Base-by-base conservation (phyloP, 1,140 invertebrate genomes). In the Tribolium madens region DNA sequence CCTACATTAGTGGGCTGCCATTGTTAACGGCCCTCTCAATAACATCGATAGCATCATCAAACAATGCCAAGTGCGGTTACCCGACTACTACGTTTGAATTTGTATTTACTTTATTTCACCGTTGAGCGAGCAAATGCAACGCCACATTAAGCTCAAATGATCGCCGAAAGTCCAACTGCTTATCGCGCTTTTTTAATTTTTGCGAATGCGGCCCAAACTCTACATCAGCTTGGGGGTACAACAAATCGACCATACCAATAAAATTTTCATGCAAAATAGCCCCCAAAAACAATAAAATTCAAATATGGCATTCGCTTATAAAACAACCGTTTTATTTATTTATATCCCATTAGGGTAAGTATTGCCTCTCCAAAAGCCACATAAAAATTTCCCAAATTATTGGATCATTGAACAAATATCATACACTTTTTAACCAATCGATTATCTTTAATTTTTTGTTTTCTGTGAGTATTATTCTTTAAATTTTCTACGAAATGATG, bases 41-140 rank as follows among this genome's bases (percentile, higher is more conserved):
- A 83, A 82, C 78, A 71, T 77, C 82, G 81, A 83, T 83, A 78
- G 80, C 78, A 80, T 82, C 82, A 83, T 83, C 78, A 83, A 83
- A 83, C 82, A 83, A 83, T 82, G 82, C 80, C 82, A 82, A 78
- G 17, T 80, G 82, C 75, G 82, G 82, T 83, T 82, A 80, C 18
- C 80, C 78, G 77, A 73, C 36, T 72, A 60, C 78, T 82, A 80
- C 80, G 75, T 83, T 80, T 78, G 74, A 80, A 79, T 83, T 81
- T 79, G 76, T 80, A 76, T 81, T 81, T 79, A 81, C 78, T 83
- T 80, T 83, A 83, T 81, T 81, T 82, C 81, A 68, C 60, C 73
- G 80, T 76, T 76, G 76, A 64, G 53, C 78, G 80, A 64, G 75
- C 77, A 78, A 79, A 79, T 57, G 81, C 73, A 74, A 76, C 53